phyloP scores from a whole-genome alignment of 2,113 vertebrate genomes.

The Corythoichthys haematopterus region DNA sequence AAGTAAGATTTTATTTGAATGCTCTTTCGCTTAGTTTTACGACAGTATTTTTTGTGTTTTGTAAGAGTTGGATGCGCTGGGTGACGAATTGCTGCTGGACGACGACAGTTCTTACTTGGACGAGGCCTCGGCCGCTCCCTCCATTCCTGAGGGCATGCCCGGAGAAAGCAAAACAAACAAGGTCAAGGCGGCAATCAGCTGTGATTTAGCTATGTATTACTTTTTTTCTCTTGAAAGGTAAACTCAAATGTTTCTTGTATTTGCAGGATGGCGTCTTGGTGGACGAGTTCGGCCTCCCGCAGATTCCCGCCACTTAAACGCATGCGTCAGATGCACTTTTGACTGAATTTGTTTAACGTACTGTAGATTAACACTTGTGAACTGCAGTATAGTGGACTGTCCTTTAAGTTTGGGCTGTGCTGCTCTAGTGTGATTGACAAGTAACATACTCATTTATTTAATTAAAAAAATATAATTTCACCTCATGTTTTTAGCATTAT shows the following conservation, averaged over 20 bases:
- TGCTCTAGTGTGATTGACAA: constrained; percentile 55
- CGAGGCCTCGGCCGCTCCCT: constrained; percentile 86
- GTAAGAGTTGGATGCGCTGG: constrained; percentile 91
- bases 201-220: neutral
- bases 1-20: neutral
- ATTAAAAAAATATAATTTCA: neutral
- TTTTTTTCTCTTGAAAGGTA: neutral
- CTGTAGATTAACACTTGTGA: constrained; percentile 60
- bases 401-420: constrained; percentile 37
- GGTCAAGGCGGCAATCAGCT: constrained; percentile 59
- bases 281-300: constrained; percentile 95
- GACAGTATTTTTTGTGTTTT: constrained; percentile 17
- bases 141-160: constrained; percentile 90
- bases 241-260: constrained; percentile 8
- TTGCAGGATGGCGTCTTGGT: constrained; percentile 91
- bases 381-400: constrained; percentile 32
- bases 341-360: constrained; percentile 46
- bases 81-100: constrained; percentile 91
- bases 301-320: constrained; percentile 90
- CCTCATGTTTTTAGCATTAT: neutral
- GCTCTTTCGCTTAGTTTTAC: neutral
- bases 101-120: constrained; percentile 95
- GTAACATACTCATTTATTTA: constrained; percentile 27
- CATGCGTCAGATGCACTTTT: constrained; percentile 41
- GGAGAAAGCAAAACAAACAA: constrained; percentile 89